Conservation (phyloP, 2,797 vertebrate species). For the Clarias platycephalus region DNA sequence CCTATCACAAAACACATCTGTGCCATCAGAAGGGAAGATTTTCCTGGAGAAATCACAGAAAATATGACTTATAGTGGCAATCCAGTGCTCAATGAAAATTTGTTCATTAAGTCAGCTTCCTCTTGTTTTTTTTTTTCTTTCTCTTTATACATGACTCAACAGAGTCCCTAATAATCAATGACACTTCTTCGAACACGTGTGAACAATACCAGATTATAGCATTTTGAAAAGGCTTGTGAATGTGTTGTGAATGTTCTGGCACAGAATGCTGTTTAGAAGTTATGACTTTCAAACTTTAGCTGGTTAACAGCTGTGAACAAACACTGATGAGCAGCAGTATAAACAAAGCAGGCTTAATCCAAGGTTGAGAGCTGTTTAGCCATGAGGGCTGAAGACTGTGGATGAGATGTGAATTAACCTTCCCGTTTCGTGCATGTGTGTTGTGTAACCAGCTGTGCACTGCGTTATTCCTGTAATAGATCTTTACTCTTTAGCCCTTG, state of each 20-base stretch:
- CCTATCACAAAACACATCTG: constrained; percentile 3
- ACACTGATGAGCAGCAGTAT: constrained; percentile 44
- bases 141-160: background rate
- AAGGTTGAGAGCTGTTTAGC: constrained; percentile 40
- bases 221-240: constrained; percentile 16
- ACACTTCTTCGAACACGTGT: background rate
- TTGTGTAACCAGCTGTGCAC: constrained; percentile 39
- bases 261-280: constrained; percentile 32
- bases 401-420: constrained; percentile 49
- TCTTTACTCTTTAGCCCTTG: constrained; percentile 48
- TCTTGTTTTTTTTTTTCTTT: constrained; percentile 31
- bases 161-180: constrained; percentile 7
- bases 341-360: constrained; percentile 37
- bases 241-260: constrained; percentile 4
- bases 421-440: constrained; percentile 33
- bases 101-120: constrained; percentile 31
- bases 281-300: constrained; percentile 53
- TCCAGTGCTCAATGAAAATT: constrained; percentile 31
- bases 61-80: constrained; percentile 32
- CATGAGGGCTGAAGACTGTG: constrained; percentile 36
- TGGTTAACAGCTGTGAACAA: constrained; percentile 54
- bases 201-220: background rate
- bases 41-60: constrained; percentile 33
- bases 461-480: constrained; percentile 55
- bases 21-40: constrained; percentile 28